Evolutionary conservation across 92 coral and sea anemone species (phyloP), one percentile per base, ranked within the genome.

Genomic region (Actinernus sp.): DNA sequence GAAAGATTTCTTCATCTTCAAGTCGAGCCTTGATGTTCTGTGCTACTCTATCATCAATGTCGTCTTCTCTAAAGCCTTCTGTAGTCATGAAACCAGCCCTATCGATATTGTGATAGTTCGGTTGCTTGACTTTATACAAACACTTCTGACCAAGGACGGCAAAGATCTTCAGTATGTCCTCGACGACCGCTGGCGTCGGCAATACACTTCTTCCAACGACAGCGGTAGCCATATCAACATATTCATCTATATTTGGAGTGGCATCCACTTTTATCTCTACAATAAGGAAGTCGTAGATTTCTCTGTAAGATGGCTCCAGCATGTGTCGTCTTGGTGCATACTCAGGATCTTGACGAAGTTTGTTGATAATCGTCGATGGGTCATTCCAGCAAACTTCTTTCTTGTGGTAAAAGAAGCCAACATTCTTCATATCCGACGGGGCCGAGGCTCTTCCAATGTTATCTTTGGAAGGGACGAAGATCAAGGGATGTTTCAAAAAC

Each of bases 331-430:
- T 77, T 19, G 68, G 58, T 4, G 78, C 39, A 58, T 64, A 31
- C 8, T 48, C 52, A 14, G 65, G 63, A 12, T 63, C 38, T 25
- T 11, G 31, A 12, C 55, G 57, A 12, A 74, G 66, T 34, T 68
- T 64, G 55, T 12, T 14, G 27, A 75, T 60, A 20, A 92, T 55
- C 44, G 34, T 86, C 0, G 96, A 84, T 12, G 98, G 98, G 61
- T 92, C 98, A 19, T 56, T 53, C 98, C 98, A 92, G 38, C 88
- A 92, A 22, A 92, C 86, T 38, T 83, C 92, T 63, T 92, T 92
- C 61, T 49, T 62, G 17, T 58, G 40, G 26, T 55, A 52, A 70
- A 92, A 92, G 2, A 29, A 53, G 10, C 86, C 98, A 13, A 24
- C 0, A 28, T 46, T n/a, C 26, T 30, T 48, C n/a, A n/a, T n/a